These are phyloP conservation scores for Paratrypauchen microcephalus DNA, from an alignment of 2,797 vertebrate species.

Conservation along the genomic window DNA sequence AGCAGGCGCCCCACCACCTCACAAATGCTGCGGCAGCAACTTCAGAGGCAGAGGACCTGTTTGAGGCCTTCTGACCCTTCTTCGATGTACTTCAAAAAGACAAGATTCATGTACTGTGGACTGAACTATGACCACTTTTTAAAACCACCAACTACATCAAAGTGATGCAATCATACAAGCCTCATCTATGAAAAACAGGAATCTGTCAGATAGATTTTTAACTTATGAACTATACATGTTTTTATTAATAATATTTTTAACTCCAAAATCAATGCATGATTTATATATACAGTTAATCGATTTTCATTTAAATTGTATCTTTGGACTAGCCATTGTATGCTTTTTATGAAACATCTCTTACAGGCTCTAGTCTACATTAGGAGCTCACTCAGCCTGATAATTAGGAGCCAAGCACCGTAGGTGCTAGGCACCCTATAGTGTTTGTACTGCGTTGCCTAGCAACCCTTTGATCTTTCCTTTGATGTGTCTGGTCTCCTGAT, in stretches of 20 bases:
- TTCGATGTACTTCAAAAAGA: background rate
- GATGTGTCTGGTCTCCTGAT: no score
- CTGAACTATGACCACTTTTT: background rate
- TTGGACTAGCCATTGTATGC: background rate
- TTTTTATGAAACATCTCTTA: background rate
- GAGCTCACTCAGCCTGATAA: background rate
- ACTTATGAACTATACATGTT: background rate
- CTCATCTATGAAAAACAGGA: background rate
- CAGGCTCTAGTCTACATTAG: background rate
- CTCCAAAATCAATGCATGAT: background rate
- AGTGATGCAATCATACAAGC: background rate
- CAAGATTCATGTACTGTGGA: background rate
- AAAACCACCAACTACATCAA: background rate
- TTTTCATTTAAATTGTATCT: background rate
- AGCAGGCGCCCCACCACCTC: constrained; percentile 37
- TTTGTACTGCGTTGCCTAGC: no score
- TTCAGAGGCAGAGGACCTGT: constrained; percentile 82
- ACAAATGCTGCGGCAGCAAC: constrained; percentile 61
- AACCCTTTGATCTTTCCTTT: no score
- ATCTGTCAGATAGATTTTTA: background rate
- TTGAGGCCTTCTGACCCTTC: constrained; percentile 79
- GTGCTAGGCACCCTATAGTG: no score
- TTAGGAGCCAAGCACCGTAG: no score
- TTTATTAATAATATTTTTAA: background rate
- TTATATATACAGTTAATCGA: background rate